Conservation (phyloP, 2,888 invertebrate species). For the Allolobophora icterica region DNA sequence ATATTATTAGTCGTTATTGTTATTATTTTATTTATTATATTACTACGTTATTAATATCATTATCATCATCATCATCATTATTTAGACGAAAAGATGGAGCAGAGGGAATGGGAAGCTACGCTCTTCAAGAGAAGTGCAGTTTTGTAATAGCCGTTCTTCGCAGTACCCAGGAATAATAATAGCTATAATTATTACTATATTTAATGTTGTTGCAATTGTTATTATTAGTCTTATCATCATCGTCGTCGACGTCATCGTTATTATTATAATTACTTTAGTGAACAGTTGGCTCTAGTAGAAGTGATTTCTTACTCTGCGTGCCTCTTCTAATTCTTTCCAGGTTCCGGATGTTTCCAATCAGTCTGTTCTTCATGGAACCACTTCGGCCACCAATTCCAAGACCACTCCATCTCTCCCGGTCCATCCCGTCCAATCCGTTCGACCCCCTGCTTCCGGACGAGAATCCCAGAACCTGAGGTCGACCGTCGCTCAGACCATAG, state of each 20-base stretch:
- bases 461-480: not conserved
- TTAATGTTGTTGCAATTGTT: too few species aligned
- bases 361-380: not conserved
- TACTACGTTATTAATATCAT: not conserved
- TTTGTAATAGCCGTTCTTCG: too few species aligned
- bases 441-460: not conserved
- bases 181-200: too few species aligned
- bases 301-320: not conserved
- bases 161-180: too few species aligned
- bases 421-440: not conserved
- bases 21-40: too few species aligned
- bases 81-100: too few species aligned
- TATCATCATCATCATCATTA: not conserved
- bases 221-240: too few species aligned
- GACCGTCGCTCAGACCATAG: not conserved
- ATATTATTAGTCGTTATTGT: too few species aligned
- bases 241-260: too few species aligned
- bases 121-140: too few species aligned
- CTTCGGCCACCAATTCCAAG: not conserved
- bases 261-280: not conserved
- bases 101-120: too few species aligned
- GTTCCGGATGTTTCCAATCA: not conserved
- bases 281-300: not conserved
- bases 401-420: not conserved
- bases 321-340: not conserved